Base-by-base conservation (phyloP, 2,113 vertebrate species). In the Climacteris rufus region DNA sequence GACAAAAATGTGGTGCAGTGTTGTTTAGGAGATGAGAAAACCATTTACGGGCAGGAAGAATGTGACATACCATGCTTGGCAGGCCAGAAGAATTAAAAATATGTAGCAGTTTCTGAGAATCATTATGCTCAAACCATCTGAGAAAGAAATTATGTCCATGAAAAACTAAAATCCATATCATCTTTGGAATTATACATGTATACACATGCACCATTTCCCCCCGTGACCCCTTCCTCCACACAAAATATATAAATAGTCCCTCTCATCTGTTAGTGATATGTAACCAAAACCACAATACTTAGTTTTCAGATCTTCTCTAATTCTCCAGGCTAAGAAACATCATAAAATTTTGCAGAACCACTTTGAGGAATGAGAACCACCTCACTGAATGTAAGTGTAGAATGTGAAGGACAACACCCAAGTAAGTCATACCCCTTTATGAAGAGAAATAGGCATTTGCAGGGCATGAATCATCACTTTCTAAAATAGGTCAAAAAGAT, bases 11-110 rank as follows among this genome's bases (percentile, higher is more conserved):
- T 70, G 20, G 7, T 90, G 3, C 69, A 77, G 25, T 68, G 35
- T 39, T 91, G 42, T 95, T 95, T 50, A 77, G 52, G 78, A 95
- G 59, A 91, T 93, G 45, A 91, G 77, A 79, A 97, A 96, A 89
- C 20, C 83, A 77, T 70, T 83, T 86, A 54, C 18, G 53, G 59
- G 13, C 47, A 7, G 49, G 76, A 92, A 85, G n/a, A 94, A 90
- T 96, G 64, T 94, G 82, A 87, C 27, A 81, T 81, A 82, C 72
- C 31, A n/a, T 87, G 15, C 12, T 90, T 77, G 40, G 21, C 40
- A 94, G 64, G 37, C 14, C 59, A 76, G 9, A 72, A 81, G 10
- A 87, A 82, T 70, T 86, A 70, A 70, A 85, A 65, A 39, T 39
- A 60, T 84, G 37, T 30, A 35, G 13, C 23, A 44, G 10, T 30